Percentiles rank a stretch among this genome's conserved stretches.
These are phyloP conservation scores for Heliconius ismenius DNA, from an alignment of 2,888 invertebrate species.

Conservation along the genomic window DNA sequence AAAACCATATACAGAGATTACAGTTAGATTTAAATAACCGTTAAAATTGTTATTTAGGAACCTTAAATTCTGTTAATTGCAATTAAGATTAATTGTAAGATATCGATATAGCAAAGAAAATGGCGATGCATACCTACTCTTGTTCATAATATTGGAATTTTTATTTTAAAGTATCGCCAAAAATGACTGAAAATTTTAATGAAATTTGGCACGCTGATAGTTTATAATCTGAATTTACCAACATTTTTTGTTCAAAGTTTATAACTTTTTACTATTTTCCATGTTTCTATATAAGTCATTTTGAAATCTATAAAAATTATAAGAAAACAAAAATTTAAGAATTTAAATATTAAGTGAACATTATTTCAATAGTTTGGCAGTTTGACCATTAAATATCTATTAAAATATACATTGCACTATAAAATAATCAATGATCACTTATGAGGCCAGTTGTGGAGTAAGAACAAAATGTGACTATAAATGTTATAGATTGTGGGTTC, in stretches of 20 bases:
- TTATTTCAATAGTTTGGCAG: too few relatives aligned
- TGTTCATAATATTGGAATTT: background rate
- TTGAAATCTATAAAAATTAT: too few relatives aligned
- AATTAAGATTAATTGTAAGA: background rate
- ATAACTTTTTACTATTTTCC: too few relatives aligned
- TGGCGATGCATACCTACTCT: background rate
- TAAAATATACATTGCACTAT: background rate
- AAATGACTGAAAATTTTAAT: background rate
- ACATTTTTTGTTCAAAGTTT: background rate
- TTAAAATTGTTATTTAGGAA: background rate
- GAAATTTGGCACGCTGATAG: background rate
- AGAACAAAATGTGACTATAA: too few relatives aligned
- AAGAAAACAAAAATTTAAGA: too few relatives aligned
- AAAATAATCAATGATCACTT: background rate
- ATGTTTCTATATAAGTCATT: too few relatives aligned
- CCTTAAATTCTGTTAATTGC: background rate
- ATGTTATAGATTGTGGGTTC: too few relatives aligned
- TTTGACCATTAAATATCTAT: background rate
- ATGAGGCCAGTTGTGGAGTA: background rate
- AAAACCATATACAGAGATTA: background rate
- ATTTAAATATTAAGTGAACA: too few relatives aligned
- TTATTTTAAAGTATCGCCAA: background rate
- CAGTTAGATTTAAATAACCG: background rate
- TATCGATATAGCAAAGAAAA: background rate
- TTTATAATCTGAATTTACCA: slow-evolving; percentile 15